These are phyloP conservation scores for Actinia tenebrosa DNA, from an alignment of 64 coral and sea anemone genomes.

Conservation along the genomic window DNA sequence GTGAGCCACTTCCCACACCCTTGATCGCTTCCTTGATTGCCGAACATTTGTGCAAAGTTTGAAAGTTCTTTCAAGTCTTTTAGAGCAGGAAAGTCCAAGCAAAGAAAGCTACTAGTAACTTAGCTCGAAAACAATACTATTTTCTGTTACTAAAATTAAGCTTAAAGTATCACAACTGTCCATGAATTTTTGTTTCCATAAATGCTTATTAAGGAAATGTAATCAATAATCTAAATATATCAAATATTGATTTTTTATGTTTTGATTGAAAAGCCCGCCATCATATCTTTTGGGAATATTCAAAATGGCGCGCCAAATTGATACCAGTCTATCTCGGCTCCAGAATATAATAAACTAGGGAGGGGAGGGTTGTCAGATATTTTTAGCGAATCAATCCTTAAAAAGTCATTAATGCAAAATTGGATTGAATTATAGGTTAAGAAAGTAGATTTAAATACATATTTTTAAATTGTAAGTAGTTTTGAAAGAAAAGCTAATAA, in stretches of 20 bases:
- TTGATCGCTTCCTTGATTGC: conserved; percentile 27
- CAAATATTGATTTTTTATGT: not conserved
- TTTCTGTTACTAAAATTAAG: not conserved
- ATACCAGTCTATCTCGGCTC: not conserved
- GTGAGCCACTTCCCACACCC: conserved; percentile 73
- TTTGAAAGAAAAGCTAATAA: not conserved
- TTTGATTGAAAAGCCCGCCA: not conserved
- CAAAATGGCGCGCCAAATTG: conserved; percentile 57
- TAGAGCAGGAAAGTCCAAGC: too few species aligned
- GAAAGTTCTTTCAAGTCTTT: not conserved
- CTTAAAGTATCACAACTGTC: not conserved
- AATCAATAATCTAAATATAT: not conserved
- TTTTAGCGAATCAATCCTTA: too few species aligned
- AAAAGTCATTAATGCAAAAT: too few species aligned
- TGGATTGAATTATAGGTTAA: too few species aligned
- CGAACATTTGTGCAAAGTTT: not conserved
- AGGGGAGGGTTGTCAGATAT: not conserved
- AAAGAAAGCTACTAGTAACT: too few species aligned
- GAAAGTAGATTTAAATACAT: not conserved
- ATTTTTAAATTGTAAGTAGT: not conserved
- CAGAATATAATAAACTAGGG: not conserved
- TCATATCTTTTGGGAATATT: not conserved
- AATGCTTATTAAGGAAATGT: not conserved
- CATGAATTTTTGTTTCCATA: not conserved
- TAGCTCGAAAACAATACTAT: not conserved